Evolutionary conservation across 2,888 invertebrate genomes (phyloP).

Genomic region (Dicranocentrus wangi): DNA sequence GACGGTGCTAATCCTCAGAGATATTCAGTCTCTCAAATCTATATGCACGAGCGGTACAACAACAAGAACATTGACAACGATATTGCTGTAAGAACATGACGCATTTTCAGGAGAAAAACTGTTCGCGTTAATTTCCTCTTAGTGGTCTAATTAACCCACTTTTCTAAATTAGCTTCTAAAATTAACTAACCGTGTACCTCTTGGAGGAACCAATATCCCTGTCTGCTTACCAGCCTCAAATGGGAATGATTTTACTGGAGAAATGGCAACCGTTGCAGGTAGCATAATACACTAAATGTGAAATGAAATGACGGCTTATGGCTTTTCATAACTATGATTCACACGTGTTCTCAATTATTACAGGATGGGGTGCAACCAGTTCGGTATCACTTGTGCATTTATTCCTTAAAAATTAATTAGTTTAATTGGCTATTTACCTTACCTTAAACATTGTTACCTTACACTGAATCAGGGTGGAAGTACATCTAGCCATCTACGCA

Average conservation of each 20-base stretch:
- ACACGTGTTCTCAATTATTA: not conserved
- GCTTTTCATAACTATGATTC: too few relatives aligned
- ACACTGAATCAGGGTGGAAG: slow-evolving; percentile 46
- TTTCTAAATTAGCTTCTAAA: slow-evolving; percentile 51
- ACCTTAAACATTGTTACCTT: not conserved
- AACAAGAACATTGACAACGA: slow-evolving; percentile 68
- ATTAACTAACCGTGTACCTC: slow-evolving; percentile 56
- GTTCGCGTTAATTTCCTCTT: not conserved
- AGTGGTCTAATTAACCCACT: too few relatives aligned
- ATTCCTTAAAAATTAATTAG: too few relatives aligned
- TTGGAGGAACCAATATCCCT: slow-evolving; percentile 65
- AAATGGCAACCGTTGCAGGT: slow-evolving; percentile 67
- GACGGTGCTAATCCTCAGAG: slow-evolving; percentile 60
- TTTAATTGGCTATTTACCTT: too few relatives aligned
- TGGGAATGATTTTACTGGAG: slow-evolving; percentile 64
- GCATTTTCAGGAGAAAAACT: not conserved
- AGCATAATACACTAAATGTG: not conserved
- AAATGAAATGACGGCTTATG: not conserved
- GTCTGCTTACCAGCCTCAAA: slow-evolving; percentile 71
- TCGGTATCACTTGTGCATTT: too few relatives aligned
- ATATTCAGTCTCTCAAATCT: slow-evolving; percentile 60
- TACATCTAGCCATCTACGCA: slow-evolving; percentile 81
- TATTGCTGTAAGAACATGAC: slow-evolving; percentile 63
- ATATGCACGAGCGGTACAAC: slow-evolving; percentile 70
- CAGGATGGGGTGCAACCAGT: slow-evolving; percentile 1